These are phyloP conservation scores for Drosophila nigricruria DNA, from an alignment of 2,888 invertebrate species.

Conservation along the genomic window DNA sequence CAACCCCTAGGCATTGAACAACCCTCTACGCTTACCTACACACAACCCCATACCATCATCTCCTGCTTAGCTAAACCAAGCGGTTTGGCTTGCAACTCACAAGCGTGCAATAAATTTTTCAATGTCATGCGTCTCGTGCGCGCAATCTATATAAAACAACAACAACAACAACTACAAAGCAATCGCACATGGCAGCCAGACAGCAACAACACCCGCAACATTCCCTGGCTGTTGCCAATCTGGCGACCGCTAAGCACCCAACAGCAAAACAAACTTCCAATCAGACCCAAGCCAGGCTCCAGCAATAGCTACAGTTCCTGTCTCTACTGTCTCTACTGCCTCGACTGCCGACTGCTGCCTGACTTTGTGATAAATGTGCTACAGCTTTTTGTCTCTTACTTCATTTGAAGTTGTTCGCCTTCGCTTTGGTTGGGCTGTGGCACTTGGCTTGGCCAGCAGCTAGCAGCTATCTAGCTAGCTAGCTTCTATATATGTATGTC, in stretches of 20 bases:
- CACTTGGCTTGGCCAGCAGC: constrained; percentile 30
- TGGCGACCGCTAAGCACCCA: constrained; percentile 76
- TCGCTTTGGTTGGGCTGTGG: constrained; percentile 3
- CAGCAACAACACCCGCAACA: constrained; percentile 4
- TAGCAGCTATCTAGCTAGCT: constrained; percentile 6
- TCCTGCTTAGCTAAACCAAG: constrained; percentile 1
- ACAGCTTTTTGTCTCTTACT: constrained; percentile 79
- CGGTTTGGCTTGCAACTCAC: constrained; percentile 69
- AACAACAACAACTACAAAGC: constrained; percentile 46
- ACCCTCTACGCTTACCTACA: constrained; percentile 32
- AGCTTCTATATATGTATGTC: neutral
- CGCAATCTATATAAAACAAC: constrained; percentile 71
- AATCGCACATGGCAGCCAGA: constrained; percentile 50
- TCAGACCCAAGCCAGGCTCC: constrained; percentile 69
- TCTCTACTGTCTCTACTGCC: constrained; percentile 25
- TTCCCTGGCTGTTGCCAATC: constrained; percentile 40
- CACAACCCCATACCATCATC: neutral
- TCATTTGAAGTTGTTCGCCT: constrained; percentile 69
- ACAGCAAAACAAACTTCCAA: constrained; percentile 79
- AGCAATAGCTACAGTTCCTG: constrained; percentile 25
- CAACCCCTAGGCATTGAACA: constrained; percentile 64
- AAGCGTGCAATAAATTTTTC: constrained; percentile 84
- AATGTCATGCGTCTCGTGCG: constrained; percentile 81
- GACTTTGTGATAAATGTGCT: constrained; percentile 81
- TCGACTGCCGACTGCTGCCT: constrained; percentile 51